Evolutionary conservation across 2,888 invertebrate species (phyloP).

Genomic region (Chrysolina oricalcia): DNA sequence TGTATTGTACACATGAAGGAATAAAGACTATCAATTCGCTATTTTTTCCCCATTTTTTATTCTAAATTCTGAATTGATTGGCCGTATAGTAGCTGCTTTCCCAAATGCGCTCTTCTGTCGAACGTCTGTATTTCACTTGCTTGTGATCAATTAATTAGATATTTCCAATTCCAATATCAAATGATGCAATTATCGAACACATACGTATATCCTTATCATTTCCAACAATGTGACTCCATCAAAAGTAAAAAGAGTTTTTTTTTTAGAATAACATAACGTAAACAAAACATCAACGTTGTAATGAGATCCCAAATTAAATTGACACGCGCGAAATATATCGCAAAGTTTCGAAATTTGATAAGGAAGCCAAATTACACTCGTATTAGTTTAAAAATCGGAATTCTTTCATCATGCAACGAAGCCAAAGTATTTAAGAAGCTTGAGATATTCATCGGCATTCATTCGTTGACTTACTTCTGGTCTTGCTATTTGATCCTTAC

Average conservation of each 20-base stretch:
- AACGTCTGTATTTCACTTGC: too few relatives aligned
- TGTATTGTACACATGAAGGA: too few relatives aligned
- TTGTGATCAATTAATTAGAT: too few relatives aligned
- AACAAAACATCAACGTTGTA: not conserved
- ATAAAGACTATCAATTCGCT: too few relatives aligned
- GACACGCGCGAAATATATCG: conserved; percentile 4
- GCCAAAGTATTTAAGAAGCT: conserved; percentile 30
- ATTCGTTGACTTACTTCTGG: conserved; percentile 3
- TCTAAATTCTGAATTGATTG: too few relatives aligned
- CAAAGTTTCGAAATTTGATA: conserved; percentile 41
- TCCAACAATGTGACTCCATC: too few relatives aligned
- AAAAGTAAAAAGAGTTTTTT: not conserved
- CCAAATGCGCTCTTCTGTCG: too few relatives aligned
- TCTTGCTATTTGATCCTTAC: not conserved
- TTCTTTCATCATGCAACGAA: conserved; percentile 53
- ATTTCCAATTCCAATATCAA: not conserved
- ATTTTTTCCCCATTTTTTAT: too few relatives aligned
- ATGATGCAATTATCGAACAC: not conserved
- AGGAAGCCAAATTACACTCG: conserved; percentile 35
- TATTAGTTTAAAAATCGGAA: conserved; percentile 37
- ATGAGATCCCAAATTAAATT: not conserved
- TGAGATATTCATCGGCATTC: not conserved
- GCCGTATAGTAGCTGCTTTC: too few relatives aligned
- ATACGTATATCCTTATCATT: not conserved
- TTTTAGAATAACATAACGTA: not conserved